phyloP scores from a whole-genome alignment of 2,888 invertebrate genomes.

The Pinctada fucata region DNA sequence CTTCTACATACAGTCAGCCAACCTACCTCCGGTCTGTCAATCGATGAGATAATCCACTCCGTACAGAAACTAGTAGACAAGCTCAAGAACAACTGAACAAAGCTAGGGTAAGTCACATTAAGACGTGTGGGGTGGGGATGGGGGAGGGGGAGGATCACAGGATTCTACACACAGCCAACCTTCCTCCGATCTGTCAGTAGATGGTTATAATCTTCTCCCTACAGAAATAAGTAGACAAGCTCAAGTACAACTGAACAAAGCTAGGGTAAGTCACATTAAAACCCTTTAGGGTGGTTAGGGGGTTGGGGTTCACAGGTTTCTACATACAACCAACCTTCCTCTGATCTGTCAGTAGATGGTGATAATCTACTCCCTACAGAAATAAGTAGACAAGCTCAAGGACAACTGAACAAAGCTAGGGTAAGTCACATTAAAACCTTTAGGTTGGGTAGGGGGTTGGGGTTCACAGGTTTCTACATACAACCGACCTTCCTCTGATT shows the following conservation, averaged over 20 bases:
- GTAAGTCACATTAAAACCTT: conserved; percentile 80
- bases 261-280: too few relatives aligned
- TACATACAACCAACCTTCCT: conserved; percentile 98
- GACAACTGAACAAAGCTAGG: conserved; percentile 98
- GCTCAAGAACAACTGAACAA: too few relatives aligned
- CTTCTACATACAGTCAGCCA: too few relatives aligned
- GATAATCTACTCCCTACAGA: conserved; percentile 98
- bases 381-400: conserved; percentile 97
- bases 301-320: conserved; percentile 99
- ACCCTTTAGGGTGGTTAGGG: too few relatives aligned
- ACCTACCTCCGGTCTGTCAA: too few relatives aligned
- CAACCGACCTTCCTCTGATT: conserved; percentile 97
- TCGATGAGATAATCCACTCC: too few relatives aligned
- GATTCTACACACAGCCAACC: conserved; percentile 99
- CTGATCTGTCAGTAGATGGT: conserved; percentile 97
- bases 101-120: too few relatives aligned
- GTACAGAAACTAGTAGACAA: too few relatives aligned
- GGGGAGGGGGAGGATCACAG: too few relatives aligned
- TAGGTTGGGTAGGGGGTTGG: too few relatives aligned
- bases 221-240: conserved; percentile 98
- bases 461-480: too few relatives aligned
- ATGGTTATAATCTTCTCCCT: conserved; percentile 98
- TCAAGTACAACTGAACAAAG: conserved; percentile 97
- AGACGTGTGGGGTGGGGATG: too few relatives aligned
- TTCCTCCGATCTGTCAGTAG: conserved; percentile 96